A percentile compares a stretch with the other conserved stretches of the same genome.
These are phyloP conservation scores for Hippocampus zosterae DNA, from an alignment of 2,113 vertebrate genomes.

Conservation along the genomic window DNA sequence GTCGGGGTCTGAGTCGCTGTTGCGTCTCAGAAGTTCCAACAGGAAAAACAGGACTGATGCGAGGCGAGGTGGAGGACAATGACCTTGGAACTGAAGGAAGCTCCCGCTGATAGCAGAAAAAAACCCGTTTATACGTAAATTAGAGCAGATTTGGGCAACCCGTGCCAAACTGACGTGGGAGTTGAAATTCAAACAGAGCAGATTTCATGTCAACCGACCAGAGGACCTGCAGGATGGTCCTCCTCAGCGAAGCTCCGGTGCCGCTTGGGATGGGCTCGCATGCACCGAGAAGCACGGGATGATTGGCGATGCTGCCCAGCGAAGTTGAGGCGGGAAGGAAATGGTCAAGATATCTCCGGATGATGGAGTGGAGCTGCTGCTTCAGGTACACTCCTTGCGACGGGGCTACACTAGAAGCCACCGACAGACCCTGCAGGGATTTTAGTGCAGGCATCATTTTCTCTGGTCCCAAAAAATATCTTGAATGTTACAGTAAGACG, in stretches of 20 bases:
- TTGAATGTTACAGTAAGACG: background rate
- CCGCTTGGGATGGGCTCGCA: constrained; percentile 66
- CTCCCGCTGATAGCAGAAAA: constrained; percentile 70
- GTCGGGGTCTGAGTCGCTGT: constrained; percentile 59
- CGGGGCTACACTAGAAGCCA: constrained; percentile 79
- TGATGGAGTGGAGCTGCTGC: constrained; percentile 81
- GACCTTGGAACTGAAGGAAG: constrained; percentile 85
- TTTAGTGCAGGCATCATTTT: background rate
- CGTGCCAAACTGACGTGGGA: background rate
- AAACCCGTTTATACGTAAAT: background rate
- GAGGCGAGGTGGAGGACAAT: constrained; percentile 79
- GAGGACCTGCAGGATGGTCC: constrained; percentile 65
- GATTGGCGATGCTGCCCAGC: constrained; percentile 64
- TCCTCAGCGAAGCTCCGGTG: constrained; percentile 60
- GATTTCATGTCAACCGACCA: constrained; percentile 53
- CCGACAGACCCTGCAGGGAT: constrained; percentile 80
- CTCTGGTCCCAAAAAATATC: background rate
- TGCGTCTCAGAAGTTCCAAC: constrained; percentile 79
- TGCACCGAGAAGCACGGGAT: constrained; percentile 83
- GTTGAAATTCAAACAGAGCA: background rate
- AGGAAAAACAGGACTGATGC: constrained; percentile 79
- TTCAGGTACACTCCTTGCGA: constrained; percentile 81
- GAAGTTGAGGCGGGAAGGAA: constrained; percentile 81
- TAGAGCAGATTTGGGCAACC: background rate
- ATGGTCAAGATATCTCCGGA: constrained; percentile 84